Conservation (phyloP, 2,113 vertebrate species). For the Pyrgilauda ruficollis region DNA sequence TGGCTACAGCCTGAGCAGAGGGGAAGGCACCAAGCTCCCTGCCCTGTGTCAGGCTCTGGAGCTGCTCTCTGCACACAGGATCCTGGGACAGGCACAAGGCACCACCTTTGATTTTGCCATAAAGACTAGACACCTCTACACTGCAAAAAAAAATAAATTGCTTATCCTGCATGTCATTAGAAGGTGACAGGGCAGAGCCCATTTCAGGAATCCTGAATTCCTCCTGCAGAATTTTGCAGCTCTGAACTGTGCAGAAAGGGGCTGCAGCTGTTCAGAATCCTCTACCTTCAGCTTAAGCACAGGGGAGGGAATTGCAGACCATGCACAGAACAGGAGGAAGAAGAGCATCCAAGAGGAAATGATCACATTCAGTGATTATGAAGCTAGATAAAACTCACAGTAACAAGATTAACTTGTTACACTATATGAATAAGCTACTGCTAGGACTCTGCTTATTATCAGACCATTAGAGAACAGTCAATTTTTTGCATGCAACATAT, state of each 20-base stretch:
- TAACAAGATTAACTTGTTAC: slow-evolving; percentile 26
- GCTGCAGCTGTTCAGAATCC: not conserved
- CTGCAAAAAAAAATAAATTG: not conserved
- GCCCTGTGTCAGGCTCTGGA: not conserved
- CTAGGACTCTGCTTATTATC: slow-evolving; percentile 18
- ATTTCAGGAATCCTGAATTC: not conserved
- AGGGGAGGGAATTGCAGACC: not conserved
- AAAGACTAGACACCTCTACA: not conserved
- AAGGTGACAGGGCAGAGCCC: not conserved
- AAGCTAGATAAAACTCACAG: not conserved
- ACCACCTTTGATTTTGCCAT: not conserved
- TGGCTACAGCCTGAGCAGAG: not conserved
- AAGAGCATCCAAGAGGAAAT: slow-evolving; percentile 2
- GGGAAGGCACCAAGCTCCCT: not conserved
- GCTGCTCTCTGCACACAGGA: not conserved
- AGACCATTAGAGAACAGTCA: not conserved
- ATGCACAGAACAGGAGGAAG: not conserved
- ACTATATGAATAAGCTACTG: not conserved
- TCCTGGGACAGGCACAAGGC: fast-evolving
- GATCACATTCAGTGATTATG: not conserved
- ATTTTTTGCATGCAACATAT: not conserved
- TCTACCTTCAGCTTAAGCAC: not conserved
- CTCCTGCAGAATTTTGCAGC: not conserved
- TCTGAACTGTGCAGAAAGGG: not conserved
- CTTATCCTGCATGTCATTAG: not conserved